Percentiles rank a stretch among this genome's conserved stretches.
Evolutionary conservation across 2,797 vertebrate species (phyloP).

Genomic region (Tragopan temminckii): DNA sequence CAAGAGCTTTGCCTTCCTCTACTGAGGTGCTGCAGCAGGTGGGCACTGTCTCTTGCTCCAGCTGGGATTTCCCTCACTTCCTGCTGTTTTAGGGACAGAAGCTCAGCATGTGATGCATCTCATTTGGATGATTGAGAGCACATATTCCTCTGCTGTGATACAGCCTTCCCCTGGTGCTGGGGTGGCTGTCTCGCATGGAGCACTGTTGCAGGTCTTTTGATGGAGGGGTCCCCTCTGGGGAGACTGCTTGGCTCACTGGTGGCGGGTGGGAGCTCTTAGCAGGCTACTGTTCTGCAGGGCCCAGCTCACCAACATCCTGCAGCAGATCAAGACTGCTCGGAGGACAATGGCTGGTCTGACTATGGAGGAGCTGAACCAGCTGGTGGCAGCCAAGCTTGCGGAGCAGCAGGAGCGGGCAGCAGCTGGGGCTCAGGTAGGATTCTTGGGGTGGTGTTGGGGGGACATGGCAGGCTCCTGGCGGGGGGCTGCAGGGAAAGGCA

Average conservation of each 20-base stretch:
- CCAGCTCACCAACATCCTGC: conserved; percentile 89
- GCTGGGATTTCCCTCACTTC: not conserved
- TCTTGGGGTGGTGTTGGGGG: not conserved
- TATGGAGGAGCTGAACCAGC: conserved; percentile 89
- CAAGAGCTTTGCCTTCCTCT: not conserved
- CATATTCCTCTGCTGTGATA: fast-evolving
- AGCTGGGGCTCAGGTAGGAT: conserved; percentile 70
- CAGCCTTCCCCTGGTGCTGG: fast-evolving
- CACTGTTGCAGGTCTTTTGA: fast-evolving
- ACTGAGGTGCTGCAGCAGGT: not conserved
- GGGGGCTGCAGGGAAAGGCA: not conserved
- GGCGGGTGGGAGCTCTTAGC: not conserved
- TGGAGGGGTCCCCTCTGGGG: fast-evolving
- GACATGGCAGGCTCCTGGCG: fast-evolving
- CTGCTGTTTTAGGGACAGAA: not conserved
- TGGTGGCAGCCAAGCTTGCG: conserved; percentile 84
- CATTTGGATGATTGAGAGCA: fast-evolving
- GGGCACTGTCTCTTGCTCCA: not conserved
- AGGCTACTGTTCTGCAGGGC: conserved; percentile 67
- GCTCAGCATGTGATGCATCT: fast-evolving
- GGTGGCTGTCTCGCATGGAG: not conserved
- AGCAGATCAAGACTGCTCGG: conserved; percentile 92
- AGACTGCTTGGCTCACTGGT: not conserved
- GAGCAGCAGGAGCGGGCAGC: conserved; percentile 80
- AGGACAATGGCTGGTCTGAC: conserved; percentile 93